Evolutionary conservation across 64 coral and sea anemone genomes (phyloP), one percentile per base, ranked within the genome.

Genomic region (Stylophora pistillata): DNA sequence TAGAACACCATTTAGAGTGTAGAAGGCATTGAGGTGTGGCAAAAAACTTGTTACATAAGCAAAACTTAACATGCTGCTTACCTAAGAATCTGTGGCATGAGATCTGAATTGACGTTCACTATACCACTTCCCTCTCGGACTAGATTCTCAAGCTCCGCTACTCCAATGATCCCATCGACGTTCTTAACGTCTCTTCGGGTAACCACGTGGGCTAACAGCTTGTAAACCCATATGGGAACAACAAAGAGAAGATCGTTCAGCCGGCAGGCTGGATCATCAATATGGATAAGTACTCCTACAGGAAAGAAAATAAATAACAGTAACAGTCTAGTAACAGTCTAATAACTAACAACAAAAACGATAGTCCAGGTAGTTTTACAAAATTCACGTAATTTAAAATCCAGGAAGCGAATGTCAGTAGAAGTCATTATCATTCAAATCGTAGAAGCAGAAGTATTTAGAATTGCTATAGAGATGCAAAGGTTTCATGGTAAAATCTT

Each of bases 181-280:
- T 26, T 84, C 25, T 47, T 74, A 21, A 28, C 53, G 74, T 30
- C 56, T 30, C 21, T 93, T 63, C 30, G 86, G 78, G 75, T 62
- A 4, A 91, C 84, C 15, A 93, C 59, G 55, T 91, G 86, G 25
- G 90, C 90, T 61, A 95, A 78, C 77, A 95, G 54, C 37, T 92
- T 81, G 84, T 82, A 89, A 28, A 99, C 41, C 90, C 93, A 95
- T 26, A 87, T 82, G 10, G 97, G 97, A 14, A 89, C 77, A 1
- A 95, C 76, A 72, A 99, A 99, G 70, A 95, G 92, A 13, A 99
- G 30, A 63, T 95, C 93, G 18, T 85, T 91, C 62, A 99, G 54
- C 53, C 93, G 91, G 13, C 85, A 86, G 11, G 91, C 73, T 27
- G 97, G 97, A 58, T 99, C 91, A 20, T 92, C 97, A 29, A 85